Evolutionary conservation across 2,113 vertebrate genomes (phyloP).

Genomic region (Tachuris rubrigastra): DNA sequence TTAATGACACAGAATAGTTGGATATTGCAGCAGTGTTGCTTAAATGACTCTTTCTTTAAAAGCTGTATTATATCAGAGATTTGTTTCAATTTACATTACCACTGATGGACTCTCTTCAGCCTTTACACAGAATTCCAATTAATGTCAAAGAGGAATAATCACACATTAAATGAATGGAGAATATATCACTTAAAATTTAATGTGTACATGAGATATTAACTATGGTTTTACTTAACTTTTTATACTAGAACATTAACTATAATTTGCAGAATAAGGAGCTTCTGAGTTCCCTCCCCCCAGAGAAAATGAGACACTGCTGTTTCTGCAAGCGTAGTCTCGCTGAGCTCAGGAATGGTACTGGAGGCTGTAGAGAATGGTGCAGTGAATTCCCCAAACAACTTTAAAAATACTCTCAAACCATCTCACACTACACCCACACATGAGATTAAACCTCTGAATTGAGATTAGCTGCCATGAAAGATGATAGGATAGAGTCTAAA

Average conservation of each 20-base stretch:
- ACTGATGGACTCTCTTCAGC: neutral
- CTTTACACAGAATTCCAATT: slow-evolving; percentile 23
- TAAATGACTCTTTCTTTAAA: neutral
- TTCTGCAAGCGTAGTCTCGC: neutral
- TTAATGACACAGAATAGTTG: neutral
- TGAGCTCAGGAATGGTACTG: neutral
- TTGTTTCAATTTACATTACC: slow-evolving; percentile 26
- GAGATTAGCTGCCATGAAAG: neutral
- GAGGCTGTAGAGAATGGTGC: neutral
- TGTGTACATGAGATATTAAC: neutral
- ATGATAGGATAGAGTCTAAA: neutral
- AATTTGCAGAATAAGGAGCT: neutral
- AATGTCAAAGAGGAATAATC: neutral
- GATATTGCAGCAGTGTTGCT: neutral
- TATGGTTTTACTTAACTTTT: slow-evolving; percentile 17
- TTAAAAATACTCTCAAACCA: neutral
- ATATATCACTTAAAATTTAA: neutral
- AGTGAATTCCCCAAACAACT: neutral
- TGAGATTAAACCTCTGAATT: neutral
- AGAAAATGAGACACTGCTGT: neutral
- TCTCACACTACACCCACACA: neutral
- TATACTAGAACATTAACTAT: neutral
- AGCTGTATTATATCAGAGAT: neutral
- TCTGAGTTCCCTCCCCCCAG: neutral
- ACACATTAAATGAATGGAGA: neutral